Conservation (phyloP, 2,113 vertebrate species). For the Otolemur garnettii region DNA sequence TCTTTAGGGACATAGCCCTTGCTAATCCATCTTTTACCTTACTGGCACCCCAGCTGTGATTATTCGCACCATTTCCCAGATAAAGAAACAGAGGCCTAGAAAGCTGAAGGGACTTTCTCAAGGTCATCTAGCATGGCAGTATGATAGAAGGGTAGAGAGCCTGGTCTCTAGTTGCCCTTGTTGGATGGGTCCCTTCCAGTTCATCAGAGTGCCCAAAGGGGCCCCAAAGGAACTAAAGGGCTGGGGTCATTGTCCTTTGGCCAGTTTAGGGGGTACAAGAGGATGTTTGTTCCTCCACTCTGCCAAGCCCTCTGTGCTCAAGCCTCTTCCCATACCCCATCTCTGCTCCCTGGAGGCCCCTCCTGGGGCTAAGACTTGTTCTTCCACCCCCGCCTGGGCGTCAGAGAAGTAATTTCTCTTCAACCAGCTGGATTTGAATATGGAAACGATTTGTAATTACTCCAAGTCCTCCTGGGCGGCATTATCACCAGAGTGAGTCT, state of each 20-base stretch:
- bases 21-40: background rate
- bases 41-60: background rate
- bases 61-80: slow-evolving; percentile 26
- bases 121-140: background rate
- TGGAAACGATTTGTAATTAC: slow-evolving; percentile 93
- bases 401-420: slow-evolving; percentile 89
- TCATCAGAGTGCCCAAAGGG: background rate
- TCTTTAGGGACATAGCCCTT: background rate
- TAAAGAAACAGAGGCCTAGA: slow-evolving; percentile 45
- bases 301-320: background rate
- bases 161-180: background rate
- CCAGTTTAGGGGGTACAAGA: background rate
- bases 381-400: slow-evolving; percentile 84
- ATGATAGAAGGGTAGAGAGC: background rate
- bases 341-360: slow-evolving; percentile 34
- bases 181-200: background rate
- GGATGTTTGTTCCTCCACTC: background rate
- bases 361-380: slow-evolving; percentile 70
- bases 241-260: background rate
- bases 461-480: slow-evolving; percentile 85
- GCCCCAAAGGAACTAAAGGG: background rate
- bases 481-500: slow-evolving; percentile 74
- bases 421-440: slow-evolving; percentile 91
- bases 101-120: slow-evolving; percentile 47
- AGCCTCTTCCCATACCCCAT: background rate